Base-by-base conservation (phyloP, 2,888 invertebrate genomes). In the Nomada fabriciana region DNA sequence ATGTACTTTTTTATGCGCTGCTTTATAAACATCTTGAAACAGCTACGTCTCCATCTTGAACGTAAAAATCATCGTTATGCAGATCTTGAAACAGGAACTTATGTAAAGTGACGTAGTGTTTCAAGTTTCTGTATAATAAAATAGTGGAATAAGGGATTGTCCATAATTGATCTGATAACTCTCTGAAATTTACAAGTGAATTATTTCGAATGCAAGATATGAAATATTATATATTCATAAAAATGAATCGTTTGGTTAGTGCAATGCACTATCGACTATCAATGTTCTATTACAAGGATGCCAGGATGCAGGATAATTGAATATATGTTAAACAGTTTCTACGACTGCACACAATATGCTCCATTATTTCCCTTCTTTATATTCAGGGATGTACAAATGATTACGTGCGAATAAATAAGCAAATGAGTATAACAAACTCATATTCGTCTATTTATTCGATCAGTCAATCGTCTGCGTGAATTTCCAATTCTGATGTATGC, bases 401-500 rank as follows among this genome's bases (percentile, higher is more conserved):
- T 55, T 43, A 3, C 10, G 11, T 36, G 20, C 20, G 60, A 61
- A 55, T 57, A 65, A 65, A 52, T 64, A 64, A 64, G 18, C 50
- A 15, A 64, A 29, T 13, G 29, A n/a, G 65, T 53, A 53, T 53
- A 29, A 36, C 52, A 36, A 52, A 65, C 29, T 65, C 65, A 36
- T 53, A 53, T 42, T 42, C 20, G 10, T 53, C 23, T 7, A 53
- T 67, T 20, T 67, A 20, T 23, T 42, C 20, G 9, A 42, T n/a
- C 23, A 23, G 36, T 29, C 20, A 36, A 67, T 20, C 42, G 53
- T 23, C 36, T 42, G 23, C 25, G 47, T 52, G 50, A 3, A 11
- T 55, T 55, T 42, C 2, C 67, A 55, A 59, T 25, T 68, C 55
- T 57, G 18, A 43, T 68, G 13, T 69, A 42, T 25, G n/a, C n/a